Evolutionary conservation across 2,113 vertebrate genomes (phyloP).

Genomic region (Hucho hucho): DNA sequence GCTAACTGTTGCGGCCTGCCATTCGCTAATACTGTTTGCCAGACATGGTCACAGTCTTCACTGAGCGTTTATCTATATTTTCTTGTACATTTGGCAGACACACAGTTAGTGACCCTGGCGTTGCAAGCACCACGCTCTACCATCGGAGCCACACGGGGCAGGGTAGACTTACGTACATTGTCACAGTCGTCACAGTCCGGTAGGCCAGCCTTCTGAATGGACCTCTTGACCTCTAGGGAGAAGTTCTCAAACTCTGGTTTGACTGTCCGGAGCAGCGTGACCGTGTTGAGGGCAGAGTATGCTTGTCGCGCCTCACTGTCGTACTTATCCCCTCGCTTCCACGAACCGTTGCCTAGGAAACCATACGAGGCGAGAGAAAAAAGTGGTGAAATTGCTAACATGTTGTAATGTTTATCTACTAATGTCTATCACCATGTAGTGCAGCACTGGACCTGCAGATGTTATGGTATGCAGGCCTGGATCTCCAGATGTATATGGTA

Average conservation of each 20-base stretch:
- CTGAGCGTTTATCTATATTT: too few species aligned
- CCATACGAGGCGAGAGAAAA: background rate
- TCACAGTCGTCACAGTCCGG: slow-evolving; percentile 78
- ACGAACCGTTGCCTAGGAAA: slow-evolving; percentile 89
- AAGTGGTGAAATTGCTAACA: background rate
- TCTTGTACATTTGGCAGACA: too few species aligned
- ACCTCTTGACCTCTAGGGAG: slow-evolving; percentile 89
- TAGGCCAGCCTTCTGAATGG: slow-evolving; percentile 78
- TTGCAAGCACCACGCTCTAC: too few species aligned
- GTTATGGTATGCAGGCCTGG: too few species aligned
- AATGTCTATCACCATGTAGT: background rate
- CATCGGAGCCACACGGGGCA: too few species aligned
- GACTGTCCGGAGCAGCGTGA: slow-evolving; percentile 91
- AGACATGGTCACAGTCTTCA: too few species aligned
- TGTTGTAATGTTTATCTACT: background rate
- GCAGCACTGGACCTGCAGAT: too few species aligned
- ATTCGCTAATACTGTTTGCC: too few species aligned
- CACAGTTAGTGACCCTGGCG: too few species aligned
- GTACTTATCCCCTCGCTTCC: slow-evolving; percentile 90
- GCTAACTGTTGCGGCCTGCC: too few species aligned
- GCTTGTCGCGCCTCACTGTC: slow-evolving; percentile 90
- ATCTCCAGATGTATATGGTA: too few species aligned
- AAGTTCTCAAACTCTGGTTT: slow-evolving; percentile 97
- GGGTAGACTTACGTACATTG: slow-evolving; percentile 81
- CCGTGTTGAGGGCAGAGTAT: slow-evolving; percentile 86